Evolutionary conservation across 2,888 invertebrate species (phyloP), one percentile per base, ranked within the genome.

Genomic region (Parnassius smintheus): DNA sequence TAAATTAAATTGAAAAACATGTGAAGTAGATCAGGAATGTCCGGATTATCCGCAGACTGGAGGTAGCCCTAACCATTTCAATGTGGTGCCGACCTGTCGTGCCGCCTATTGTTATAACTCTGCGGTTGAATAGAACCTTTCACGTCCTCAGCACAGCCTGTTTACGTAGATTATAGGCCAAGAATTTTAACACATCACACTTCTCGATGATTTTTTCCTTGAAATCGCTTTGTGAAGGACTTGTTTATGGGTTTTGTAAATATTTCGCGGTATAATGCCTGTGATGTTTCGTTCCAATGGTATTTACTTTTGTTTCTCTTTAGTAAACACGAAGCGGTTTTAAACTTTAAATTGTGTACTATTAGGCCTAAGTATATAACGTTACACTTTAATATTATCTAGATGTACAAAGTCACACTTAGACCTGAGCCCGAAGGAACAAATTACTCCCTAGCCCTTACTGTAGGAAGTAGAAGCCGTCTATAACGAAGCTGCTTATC

Each of bases 51-150:
- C 4, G 11, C 44, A 4, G 42, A 4, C n/a, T 22, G 18, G n/a
- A 18, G 44, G 9, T n/a, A 9, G 9, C 51, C 35, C 50, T 7
- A 13, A 35, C 49, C 2, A 11, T 12, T 44, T 7, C 51, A 44
- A 22, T 51, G 50, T 44, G 51, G 22, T 2, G 42, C 51, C 51
- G 25, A 51, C 44, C 18, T n/a, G 51, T 44, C 42, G 58, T 18
- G 42, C 13, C 51, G 58, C 51, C 44, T 41, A 51, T 58, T 22
- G 58, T 58, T 25, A 22, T n/a, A 12, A 12, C 9, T 22, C 1
- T 13, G 12, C 13, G 18, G 42, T 50, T 51, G 51, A 58, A 58
- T 58, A 41, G 58, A 22, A 45, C 51, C 51, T 51, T 51, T 22
- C 45, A 51, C 9, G 44, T 42, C 44, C 50, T 12, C 42, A 2